These are phyloP conservation scores for Coboldia fuscipes DNA, from an alignment of 1,140 invertebrate species.

Conservation along the genomic window DNA sequence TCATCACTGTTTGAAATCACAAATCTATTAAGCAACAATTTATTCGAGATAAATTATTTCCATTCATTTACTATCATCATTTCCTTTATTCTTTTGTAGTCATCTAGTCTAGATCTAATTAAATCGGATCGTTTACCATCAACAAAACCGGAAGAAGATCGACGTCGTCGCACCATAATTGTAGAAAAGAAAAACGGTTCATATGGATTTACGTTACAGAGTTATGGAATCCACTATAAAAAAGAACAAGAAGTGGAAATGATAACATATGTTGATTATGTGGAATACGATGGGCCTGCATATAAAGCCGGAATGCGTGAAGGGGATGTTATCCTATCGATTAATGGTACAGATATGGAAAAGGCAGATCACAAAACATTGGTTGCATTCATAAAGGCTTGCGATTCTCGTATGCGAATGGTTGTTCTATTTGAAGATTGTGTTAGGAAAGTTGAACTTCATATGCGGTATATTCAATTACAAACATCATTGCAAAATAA, in stretches of 20 bases:
- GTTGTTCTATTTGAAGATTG: slow-evolving; percentile 90
- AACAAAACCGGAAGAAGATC: slow-evolving; percentile 62
- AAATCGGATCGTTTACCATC: slow-evolving; percentile 55
- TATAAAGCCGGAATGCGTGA: slow-evolving; percentile 79
- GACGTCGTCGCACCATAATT: slow-evolving; percentile 67
- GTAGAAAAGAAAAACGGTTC: slow-evolving; percentile 78
- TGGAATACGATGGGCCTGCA: slow-evolving; percentile 78
- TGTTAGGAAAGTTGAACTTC: slow-evolving; percentile 76
- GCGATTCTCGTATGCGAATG: slow-evolving; percentile 77
- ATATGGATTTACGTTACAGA: slow-evolving; percentile 85
- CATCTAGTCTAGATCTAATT: slow-evolving; percentile 60
- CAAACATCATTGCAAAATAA: slow-evolving; percentile 70
- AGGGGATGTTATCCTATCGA: slow-evolving; percentile 85
- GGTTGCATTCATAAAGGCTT: slow-evolving; percentile 76
- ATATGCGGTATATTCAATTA: slow-evolving; percentile 76
- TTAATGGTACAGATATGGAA: slow-evolving; percentile 85
- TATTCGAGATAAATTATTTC: too few species aligned
- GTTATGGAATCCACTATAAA: slow-evolving; percentile 89
- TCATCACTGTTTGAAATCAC: too few species aligned
- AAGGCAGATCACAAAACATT: slow-evolving; percentile 75
- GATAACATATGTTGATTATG: slow-evolving; percentile 89
- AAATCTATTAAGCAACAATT: too few species aligned
- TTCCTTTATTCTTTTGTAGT: too few species aligned
- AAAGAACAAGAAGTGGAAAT: slow-evolving; percentile 67
- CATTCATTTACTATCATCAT: too few species aligned